These are phyloP conservation scores for Melanophora roralis DNA, from an alignment of 2,888 invertebrate species.

Conservation along the genomic window DNA sequence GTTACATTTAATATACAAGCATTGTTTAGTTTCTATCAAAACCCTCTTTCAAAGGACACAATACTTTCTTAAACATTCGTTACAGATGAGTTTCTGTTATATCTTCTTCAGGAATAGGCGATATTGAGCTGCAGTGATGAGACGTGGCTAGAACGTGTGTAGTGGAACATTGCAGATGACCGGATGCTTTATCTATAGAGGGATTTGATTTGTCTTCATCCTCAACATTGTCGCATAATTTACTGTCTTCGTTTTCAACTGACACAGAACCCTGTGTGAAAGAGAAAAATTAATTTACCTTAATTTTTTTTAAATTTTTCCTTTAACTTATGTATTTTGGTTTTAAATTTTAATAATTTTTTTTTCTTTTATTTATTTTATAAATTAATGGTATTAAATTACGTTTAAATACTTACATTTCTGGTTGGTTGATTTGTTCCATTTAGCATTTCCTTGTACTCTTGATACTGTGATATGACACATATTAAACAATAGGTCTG, in stretches of 20 bases:
- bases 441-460: conserved; percentile 47
- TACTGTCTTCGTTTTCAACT: background rate
- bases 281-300: no score
- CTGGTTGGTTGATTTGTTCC: conserved; percentile 27
- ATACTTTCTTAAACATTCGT: background rate
- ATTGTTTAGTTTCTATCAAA: background rate
- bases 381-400: background rate
- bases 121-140: conserved; percentile 20
- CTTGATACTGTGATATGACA: conserved; percentile 64
- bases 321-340: background rate
- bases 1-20: background rate
- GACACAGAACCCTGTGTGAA: conserved; percentile 10
- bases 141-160: background rate
- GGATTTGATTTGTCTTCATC: background rate
- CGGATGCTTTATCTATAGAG: background rate
- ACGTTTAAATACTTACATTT: conserved; percentile 45
- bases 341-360: background rate
- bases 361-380: background rate
- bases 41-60: background rate
- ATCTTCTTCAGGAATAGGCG: conserved; percentile 42
- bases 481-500: conserved; percentile 63
- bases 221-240: background rate
- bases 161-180: background rate
- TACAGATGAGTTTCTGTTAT: conserved; percentile 37
- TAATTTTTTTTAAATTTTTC: conserved; percentile 1